These are phyloP conservation scores for Choloepus hoffmanni DNA, from an alignment of 2,113 vertebrate genomes.

Conservation along the genomic window DNA sequence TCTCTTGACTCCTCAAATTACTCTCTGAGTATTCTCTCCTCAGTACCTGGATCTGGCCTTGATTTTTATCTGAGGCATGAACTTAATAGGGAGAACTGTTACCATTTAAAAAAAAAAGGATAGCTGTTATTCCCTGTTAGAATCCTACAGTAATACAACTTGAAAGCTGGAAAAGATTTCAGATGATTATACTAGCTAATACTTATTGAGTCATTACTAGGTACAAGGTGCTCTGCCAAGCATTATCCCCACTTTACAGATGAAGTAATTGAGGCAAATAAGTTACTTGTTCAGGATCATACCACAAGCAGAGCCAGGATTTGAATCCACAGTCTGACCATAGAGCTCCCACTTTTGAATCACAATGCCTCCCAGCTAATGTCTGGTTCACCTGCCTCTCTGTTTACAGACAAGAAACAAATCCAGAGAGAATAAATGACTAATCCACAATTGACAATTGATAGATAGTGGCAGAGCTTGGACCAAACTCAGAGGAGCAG, in stretches of 20 bases:
- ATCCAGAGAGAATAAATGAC: not conserved
- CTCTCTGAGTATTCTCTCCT: not conserved
- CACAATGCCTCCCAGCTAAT: not conserved
- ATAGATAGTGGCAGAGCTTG: not conserved
- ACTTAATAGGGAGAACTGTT: not conserved
- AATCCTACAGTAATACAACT: not conserved
- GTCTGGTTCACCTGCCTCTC: not conserved
- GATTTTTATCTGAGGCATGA: not conserved
- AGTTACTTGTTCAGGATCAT: not conserved
- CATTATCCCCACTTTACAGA: not conserved
- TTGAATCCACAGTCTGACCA: not conserved
- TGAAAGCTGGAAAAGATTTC: not conserved
- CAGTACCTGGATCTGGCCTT: not conserved
- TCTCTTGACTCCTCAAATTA: slow-evolving; percentile 33
- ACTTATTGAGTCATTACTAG: not conserved
- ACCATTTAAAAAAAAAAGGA: not conserved
- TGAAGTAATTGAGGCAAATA: not conserved
- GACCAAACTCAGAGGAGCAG: not conserved
- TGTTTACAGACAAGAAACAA: not conserved
- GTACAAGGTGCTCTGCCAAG: not conserved
- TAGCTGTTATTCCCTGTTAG: not conserved
- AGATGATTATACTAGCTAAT: not conserved
- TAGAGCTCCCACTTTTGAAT: not conserved
- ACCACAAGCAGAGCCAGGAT: not conserved
- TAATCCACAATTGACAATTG: not conserved